These are phyloP conservation scores for Acomys russatus DNA, from an alignment of 2,797 vertebrate genomes.

Conservation along the genomic window DNA sequence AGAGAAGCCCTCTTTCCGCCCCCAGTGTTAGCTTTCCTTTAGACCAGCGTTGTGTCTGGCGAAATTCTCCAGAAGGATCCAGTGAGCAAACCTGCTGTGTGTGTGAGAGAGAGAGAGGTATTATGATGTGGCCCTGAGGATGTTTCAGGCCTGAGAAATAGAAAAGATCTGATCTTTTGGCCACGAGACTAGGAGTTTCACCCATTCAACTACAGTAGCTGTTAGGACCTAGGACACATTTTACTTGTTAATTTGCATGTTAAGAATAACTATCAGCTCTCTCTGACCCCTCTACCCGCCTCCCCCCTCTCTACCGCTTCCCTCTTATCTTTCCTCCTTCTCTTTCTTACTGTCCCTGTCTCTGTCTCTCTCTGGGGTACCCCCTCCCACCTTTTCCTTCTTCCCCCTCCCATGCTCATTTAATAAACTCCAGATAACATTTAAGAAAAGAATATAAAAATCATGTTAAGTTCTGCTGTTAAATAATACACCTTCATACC, in stretches of 20 bases:
- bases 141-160: background rate
- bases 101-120: background rate
- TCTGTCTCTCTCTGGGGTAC: too few species aligned
- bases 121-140: background rate
- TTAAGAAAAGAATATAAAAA: too few species aligned
- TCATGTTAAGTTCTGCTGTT: background rate
- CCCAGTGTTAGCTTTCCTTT: background rate
- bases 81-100: background rate
- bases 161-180: background rate
- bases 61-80: background rate
- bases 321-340: too few species aligned
- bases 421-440: too few species aligned
- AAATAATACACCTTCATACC: background rate
- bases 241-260: conserved; percentile 30
- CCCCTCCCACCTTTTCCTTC: too few species aligned
- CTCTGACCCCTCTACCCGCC: too few species aligned
- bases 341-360: too few species aligned
- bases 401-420: too few species aligned
- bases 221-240: background rate
- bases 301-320: too few species aligned
- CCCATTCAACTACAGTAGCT: background rate
- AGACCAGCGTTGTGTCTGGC: background rate
- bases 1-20: background rate
- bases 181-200: background rate
- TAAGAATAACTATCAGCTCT: background rate